Conservation (phyloP, 2,888 invertebrate species). For the Diarsia mendica region DNA sequence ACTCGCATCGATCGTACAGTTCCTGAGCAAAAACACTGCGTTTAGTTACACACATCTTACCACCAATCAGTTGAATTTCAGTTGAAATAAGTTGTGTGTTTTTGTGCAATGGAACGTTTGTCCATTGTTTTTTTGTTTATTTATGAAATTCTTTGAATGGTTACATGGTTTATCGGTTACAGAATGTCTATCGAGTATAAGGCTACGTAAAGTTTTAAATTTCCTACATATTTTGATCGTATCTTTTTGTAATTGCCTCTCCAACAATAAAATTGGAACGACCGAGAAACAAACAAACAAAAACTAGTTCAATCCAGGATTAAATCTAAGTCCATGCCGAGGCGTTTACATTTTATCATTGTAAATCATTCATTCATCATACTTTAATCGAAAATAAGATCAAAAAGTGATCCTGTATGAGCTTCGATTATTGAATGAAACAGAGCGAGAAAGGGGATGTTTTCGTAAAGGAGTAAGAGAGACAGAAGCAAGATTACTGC, state of each 20-base stretch:
- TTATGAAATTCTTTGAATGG: not conserved
- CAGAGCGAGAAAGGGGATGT: constrained; percentile 60
- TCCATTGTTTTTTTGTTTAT: constrained; percentile 10
- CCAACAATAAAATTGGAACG: constrained; percentile 17
- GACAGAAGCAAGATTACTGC: constrained; percentile 69
- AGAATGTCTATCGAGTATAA: not conserved
- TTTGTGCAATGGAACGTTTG: constrained; percentile 30
- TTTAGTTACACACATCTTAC: constrained; percentile 28
- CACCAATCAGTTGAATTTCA: constrained; percentile 21
- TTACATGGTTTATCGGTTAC: constrained; percentile 2
- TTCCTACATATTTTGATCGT: not conserved
- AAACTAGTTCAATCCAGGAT: constrained; percentile 38
- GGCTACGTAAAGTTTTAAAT: not conserved
- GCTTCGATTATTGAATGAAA: constrained; percentile 76
- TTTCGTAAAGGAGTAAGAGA: constrained; percentile 54
- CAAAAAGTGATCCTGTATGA: constrained; percentile 66
- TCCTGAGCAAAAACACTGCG: constrained; percentile 20
- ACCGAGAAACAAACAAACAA: constrained; percentile 36
- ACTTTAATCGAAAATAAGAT: constrained; percentile 77
- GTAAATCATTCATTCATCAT: constrained; percentile 80
- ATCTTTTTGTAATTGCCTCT: not conserved
- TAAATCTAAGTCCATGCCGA: constrained; percentile 49
- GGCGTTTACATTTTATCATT: constrained; percentile 67
- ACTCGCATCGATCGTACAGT: constrained; percentile 31
- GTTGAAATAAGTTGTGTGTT: constrained; percentile 26